Percentiles rank a stretch among this genome's conserved stretches.
Conservation (phyloP, 2,113 vertebrate genomes). For the Albula glossodonta region DNA sequence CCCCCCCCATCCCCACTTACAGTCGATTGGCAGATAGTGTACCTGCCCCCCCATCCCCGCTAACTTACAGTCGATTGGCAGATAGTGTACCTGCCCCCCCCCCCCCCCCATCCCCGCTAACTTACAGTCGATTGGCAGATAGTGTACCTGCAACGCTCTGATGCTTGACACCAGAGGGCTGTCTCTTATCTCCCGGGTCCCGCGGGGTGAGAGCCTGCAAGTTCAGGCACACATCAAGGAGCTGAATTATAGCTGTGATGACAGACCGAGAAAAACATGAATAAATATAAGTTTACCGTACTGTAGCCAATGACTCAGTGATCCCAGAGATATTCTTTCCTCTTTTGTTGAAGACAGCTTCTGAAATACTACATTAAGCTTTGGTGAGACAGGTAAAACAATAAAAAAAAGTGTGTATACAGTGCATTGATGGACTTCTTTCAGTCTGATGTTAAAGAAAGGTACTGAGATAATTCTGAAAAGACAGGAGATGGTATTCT, state of each 20-base stretch:
- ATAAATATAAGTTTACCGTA: slow-evolving; percentile 4
- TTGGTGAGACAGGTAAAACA: neutral
- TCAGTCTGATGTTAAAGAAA: neutral
- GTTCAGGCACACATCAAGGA: neutral
- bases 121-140: neutral
- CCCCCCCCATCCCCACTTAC: neutral
- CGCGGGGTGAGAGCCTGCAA: slow-evolving; percentile 8
- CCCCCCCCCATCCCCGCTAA: neutral
- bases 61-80: neutral
- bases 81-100: neutral
- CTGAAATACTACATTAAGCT: neutral
- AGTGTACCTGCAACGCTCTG: neutral
- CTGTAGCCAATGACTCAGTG: neutral
- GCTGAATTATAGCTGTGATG: neutral
- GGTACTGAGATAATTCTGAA: neutral
- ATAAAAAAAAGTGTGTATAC: neutral
- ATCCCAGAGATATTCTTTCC: neutral
- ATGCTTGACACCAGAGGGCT: neutral
- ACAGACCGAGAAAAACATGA: neutral
- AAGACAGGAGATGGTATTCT: neutral
- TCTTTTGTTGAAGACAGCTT: neutral
- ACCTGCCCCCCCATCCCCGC: neutral
- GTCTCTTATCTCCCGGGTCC: neutral
- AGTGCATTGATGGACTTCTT: neutral
- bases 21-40: neutral